Base-by-base conservation (phyloP, 1,140 invertebrate genomes). In the Hesperophylax magnus region DNA sequence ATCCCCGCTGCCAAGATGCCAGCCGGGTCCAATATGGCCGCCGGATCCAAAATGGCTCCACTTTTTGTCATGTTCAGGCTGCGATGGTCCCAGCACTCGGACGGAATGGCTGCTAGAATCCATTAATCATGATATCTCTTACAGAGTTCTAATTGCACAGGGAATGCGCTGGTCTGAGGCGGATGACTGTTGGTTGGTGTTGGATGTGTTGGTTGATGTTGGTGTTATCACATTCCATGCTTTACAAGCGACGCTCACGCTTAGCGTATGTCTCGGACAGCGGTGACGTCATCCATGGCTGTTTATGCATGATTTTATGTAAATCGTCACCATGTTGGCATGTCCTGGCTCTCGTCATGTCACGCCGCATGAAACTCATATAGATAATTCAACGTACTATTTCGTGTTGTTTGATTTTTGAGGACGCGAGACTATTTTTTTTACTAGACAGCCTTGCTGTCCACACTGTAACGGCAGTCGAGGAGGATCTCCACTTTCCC, bases 1-100 rank as follows among this genome's bases (percentile, higher is more conserved):
- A 97, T 93, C 77, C 11, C 11, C 60, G n/a, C 31, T 34, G 34
- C 69, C 69, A 65, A 54, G 34, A 56, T 72, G 77, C 71, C 60
- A 27, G 58, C 56, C 75, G 67, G 18, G 34, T 27, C 22, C 58
- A 34, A 31, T 47, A 77, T 65, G 75, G 52, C 72, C 34, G 58
- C 58, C 74, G 58, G 17, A 34, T 14, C 11, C 9, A 47, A 47
- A 27, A 27, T 67, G 24, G 22, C 2, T 5, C 14, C 31, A 67
- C 63, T 15, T 67, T 60, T 27, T 67, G 63, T 72, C 52, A 52
- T 72, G 63, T 31, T 67, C 63, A 67, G 39, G 63, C 63, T 67
- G 24, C 63, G 27, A 67, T 39, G 63, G 63, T 67, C n/a, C 54
- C 18, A 27, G 71, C 71, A 74, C 71, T 47, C 9, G 24, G 72